Percentiles rank a stretch among this genome's conserved stretches.
Conservation (phyloP, 2,888 invertebrate genomes). For the Cataglyphis albicans region DNA sequence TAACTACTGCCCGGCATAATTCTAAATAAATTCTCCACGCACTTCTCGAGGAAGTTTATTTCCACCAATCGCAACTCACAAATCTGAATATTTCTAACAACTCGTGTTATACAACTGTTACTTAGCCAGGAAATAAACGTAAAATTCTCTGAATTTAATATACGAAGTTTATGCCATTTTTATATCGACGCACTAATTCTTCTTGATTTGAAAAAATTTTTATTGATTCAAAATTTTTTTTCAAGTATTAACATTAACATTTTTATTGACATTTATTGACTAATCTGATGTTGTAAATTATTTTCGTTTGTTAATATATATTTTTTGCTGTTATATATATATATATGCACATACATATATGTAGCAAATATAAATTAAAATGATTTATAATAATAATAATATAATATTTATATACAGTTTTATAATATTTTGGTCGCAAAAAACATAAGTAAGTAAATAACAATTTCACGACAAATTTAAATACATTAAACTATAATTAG, state of each 20-base stretch:
- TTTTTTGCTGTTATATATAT: neutral
- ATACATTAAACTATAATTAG: constrained; percentile 15
- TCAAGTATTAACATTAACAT: neutral
- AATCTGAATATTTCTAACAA: constrained; percentile 27
- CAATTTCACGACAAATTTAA: neutral
- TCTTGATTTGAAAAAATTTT: neutral
- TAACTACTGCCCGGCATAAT: constrained; percentile 37
- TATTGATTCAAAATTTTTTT: neutral
- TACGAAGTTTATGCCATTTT: neutral
- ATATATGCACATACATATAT: neutral
- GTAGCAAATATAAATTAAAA: neutral
- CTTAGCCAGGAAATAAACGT: neutral
- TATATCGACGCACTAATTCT: neutral
- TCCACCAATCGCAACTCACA: neutral
- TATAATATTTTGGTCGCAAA: neutral
- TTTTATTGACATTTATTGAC: constrained; percentile 4
- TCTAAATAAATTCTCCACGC: constrained; percentile 21
- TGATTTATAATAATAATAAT: neutral
- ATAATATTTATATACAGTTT: neutral
- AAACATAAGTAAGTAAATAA: neutral
- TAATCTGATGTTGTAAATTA: neutral
- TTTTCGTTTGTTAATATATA: neutral
- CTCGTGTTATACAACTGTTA: neutral
- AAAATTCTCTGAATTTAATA: constrained; percentile 5
- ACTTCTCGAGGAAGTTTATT: constrained; percentile 32